Evolutionary conservation across 2,797 vertebrate species (phyloP).

Genomic region (Prunella strophiata): DNA sequence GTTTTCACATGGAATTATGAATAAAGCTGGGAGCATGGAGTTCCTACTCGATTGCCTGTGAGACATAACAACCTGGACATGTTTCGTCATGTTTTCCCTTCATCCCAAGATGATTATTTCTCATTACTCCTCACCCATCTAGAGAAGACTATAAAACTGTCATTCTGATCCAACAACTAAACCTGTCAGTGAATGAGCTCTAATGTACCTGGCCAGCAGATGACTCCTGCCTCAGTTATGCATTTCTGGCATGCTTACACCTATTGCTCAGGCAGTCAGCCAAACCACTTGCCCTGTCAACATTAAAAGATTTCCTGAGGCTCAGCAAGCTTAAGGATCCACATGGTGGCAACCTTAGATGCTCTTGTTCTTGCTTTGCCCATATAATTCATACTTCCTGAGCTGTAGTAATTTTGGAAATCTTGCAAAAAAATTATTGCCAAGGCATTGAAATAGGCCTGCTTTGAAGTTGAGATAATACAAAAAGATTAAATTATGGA

Average conservation of each 20-base stretch:
- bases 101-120: not conserved
- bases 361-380: not conserved
- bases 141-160: not conserved
- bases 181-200: not conserved
- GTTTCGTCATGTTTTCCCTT: not conserved
- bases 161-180: not conserved
- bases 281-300: not conserved
- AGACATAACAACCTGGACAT: not conserved
- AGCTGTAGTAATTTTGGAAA: not conserved
- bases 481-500: not conserved
- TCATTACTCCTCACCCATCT: not conserved
- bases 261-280: not conserved
- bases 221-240: not conserved
- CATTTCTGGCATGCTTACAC: not conserved
- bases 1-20: not conserved
- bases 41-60: not conserved
- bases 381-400: not conserved
- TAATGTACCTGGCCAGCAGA: not conserved
- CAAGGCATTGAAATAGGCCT: not conserved
- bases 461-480: not conserved
- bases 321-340: not conserved
- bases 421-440: not conserved
- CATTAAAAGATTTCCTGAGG: not conserved
- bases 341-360: not conserved
- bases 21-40: not conserved